A percentile compares a stretch with the other conserved stretches of the same genome.
Conservation (phyloP, 2,113 vertebrate species). For the Tupaia chinensis region DNA sequence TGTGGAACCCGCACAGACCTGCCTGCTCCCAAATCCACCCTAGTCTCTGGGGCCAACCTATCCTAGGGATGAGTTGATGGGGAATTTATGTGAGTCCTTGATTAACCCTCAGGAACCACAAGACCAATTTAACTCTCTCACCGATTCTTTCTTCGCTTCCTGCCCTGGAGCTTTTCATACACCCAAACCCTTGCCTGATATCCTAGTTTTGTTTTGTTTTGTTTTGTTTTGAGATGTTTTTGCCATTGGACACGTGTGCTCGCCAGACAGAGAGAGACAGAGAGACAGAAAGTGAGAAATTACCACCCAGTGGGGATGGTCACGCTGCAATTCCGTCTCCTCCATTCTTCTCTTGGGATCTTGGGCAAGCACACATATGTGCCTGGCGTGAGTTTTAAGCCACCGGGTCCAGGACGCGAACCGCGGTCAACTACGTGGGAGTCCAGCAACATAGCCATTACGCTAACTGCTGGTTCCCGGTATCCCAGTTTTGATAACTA, state of each 20-base stretch:
- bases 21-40: not conserved
- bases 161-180: not conserved
- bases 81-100: not conserved
- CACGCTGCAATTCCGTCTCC: too few relatives aligned
- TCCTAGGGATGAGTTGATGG: not conserved
- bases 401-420: too few relatives aligned
- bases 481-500: not conserved
- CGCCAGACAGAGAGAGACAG: too few relatives aligned
- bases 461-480: not conserved
- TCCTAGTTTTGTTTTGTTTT: not conserved
- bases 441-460: too few relatives aligned
- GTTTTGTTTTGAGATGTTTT: too few relatives aligned
- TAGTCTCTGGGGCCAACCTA: not conserved
- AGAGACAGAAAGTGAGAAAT: too few relatives aligned
- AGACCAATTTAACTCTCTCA: not conserved
- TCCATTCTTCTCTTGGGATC: too few relatives aligned
- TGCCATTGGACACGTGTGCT: too few relatives aligned
- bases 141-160: not conserved
- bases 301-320: too few relatives aligned
- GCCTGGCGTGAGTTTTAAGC: too few relatives aligned
- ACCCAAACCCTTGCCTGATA: not conserved
- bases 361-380: too few relatives aligned
- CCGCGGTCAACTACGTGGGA: too few relatives aligned
- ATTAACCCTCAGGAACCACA: conserved; percentile 6
- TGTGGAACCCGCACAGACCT: not conserved